Evolutionary conservation across 2,797 vertebrate genomes (phyloP).

Genomic region (Micrastur ruficollis): DNA sequence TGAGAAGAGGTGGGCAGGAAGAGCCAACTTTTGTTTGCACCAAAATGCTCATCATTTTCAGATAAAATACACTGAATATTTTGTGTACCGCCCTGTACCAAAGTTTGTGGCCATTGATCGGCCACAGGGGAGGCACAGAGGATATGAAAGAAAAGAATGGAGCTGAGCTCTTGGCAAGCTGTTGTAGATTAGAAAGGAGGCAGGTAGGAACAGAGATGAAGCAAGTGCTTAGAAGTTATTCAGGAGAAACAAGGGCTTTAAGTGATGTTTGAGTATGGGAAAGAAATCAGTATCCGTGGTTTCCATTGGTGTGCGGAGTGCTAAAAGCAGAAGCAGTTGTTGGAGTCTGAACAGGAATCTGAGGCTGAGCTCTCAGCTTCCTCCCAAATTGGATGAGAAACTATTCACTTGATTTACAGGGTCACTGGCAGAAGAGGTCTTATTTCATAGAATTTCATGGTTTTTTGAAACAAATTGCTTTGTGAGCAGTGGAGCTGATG

Average conservation of each 20-base stretch:
- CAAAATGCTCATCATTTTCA: background rate
- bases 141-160: background rate
- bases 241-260: background rate
- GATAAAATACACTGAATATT: background rate
- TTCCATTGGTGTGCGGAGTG: background rate
- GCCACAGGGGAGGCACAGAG: background rate
- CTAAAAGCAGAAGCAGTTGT: constrained; percentile 51
- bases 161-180: background rate
- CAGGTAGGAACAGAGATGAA: background rate
- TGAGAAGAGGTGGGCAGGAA: background rate
- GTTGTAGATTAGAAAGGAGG: background rate
- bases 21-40: background rate
- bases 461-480: background rate
- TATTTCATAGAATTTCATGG: background rate
- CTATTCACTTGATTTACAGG: background rate
- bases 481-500: background rate
- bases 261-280: background rate
- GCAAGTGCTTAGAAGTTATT: background rate
- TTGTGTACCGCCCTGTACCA: background rate
- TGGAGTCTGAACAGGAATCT: constrained; percentile 29
- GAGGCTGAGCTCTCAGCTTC: constrained; percentile 4
- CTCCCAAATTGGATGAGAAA: background rate
- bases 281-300: background rate
- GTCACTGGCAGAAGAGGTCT: background rate
- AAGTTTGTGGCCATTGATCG: background rate